Conservation (phyloP, 2,113 vertebrate species). For the human region GRCh38 chr16:49769501-49770000, state of each 20-base stretch:
- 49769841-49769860: not conserved
- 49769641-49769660: not conserved
- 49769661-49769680: not conserved
- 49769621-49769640: not conserved
- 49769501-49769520: not conserved
- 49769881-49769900: not conserved
- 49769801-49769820: not conserved
- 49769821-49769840: not conserved
- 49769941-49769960: fast-evolving
- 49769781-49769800: not conserved
- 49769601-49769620: not conserved
- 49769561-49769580: not conserved
- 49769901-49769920: not conserved
- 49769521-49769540: not conserved
- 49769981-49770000: no score
- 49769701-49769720: not conserved
- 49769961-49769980: no score
- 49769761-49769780: not conserved
- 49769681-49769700: not conserved
- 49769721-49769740: not conserved
- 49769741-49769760: not conserved
- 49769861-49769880: not conserved
- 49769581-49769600: not conserved
- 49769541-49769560: not conserved
- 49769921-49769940: not conserved